Base-by-base conservation (phyloP, 2,797 vertebrate genomes). In the Enteromius afrohamiltoni region DNA sequence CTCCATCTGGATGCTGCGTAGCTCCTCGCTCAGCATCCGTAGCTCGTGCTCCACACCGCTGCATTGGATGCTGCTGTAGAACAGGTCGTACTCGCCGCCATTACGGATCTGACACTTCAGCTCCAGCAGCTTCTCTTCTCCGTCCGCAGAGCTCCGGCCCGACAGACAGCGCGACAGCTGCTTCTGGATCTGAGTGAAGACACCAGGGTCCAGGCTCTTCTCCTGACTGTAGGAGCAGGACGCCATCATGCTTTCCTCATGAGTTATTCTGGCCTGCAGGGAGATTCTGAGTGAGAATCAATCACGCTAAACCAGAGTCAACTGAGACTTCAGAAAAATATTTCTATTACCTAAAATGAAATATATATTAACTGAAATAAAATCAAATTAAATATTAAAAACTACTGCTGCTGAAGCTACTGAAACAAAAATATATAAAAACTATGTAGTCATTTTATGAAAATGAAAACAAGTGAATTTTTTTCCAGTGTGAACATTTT, bases 51-150 rank as follows among this genome's bases (percentile, higher is more conserved):
- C 96, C 2, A 99, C 93, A 13, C 93, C 94, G 4, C 93, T 96
- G 92, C 96, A 97, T 82, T 96, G 97, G 21, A 97, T 95, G 31
- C 96, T 98, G 92, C 97, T 97, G 86, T 98, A 99, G 93, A 97
- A 98, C 64, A 99, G 92, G 91, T 97, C 96, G 6, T 97, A 98
- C 83, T 98, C 96, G 0, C 97, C 96, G 0, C 95, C 96, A 92
- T 96, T 98, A n/a, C 92, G 94, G 81, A 99, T 98, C 92, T 98
- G 96, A 92, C 97, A 98, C 86, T 98, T 99, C 3, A 99, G 95
- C 92, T 98, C 97, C 92, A 99, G 83, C 14, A 99, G 94, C 92
- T 91, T 90, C 0, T 93, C 93, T 6, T 95, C 96, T 21, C 84
- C 77, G 89, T 90, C 90, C 26, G 60, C 60, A 0, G 60, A 62